Evolutionary conservation across 2,797 vertebrate species (phyloP).

Genomic region (Sebastes alutus): DNA sequence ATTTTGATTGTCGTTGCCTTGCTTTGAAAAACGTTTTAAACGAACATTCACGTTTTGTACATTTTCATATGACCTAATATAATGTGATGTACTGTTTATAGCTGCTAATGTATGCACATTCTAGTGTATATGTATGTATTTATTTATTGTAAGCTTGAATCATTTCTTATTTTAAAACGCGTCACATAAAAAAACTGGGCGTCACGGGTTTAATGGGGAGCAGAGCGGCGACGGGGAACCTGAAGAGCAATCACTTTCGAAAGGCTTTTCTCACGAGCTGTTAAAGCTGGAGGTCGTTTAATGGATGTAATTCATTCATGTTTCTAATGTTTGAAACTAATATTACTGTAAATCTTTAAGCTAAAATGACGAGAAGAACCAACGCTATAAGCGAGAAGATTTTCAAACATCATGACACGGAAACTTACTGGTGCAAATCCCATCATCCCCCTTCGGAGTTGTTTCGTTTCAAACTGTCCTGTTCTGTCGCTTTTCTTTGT

Average conservation of each 20-base stretch:
- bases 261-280: slow-evolving; percentile 86
- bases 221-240: slow-evolving; percentile 31
- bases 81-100: slow-evolving; percentile 97
- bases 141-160: slow-evolving; percentile 87
- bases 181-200: slow-evolving; percentile 76
- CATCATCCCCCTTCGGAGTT: slow-evolving; percentile 73
- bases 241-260: slow-evolving; percentile 81
- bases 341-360: slow-evolving; percentile 82
- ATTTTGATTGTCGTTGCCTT: slow-evolving; percentile 87
- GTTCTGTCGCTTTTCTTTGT: slow-evolving; percentile 57
- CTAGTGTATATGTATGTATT: slow-evolving; percentile 93
- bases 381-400: slow-evolving; percentile 78
- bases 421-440: slow-evolving; percentile 90
- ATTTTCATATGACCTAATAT: slow-evolving; percentile 98
- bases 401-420: slow-evolving; percentile 93
- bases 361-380: slow-evolving; percentile 79
- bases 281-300: slow-evolving; percentile 83
- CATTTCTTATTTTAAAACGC: slow-evolving; percentile 89
- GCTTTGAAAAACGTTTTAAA: slow-evolving; percentile 91
- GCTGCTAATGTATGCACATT: slow-evolving; percentile 98
- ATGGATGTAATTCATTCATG: slow-evolving; percentile 90
- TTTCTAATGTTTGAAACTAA: slow-evolving; percentile 89
- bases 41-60: slow-evolving; percentile 96
- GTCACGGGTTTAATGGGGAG: slow-evolving; percentile 53
- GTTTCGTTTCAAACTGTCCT: slow-evolving; percentile 54